Percentiles rank a stretch among this genome's conserved stretches.
Conservation (phyloP, 2,797 vertebrate genomes). For the Trachurus trachurus region DNA sequence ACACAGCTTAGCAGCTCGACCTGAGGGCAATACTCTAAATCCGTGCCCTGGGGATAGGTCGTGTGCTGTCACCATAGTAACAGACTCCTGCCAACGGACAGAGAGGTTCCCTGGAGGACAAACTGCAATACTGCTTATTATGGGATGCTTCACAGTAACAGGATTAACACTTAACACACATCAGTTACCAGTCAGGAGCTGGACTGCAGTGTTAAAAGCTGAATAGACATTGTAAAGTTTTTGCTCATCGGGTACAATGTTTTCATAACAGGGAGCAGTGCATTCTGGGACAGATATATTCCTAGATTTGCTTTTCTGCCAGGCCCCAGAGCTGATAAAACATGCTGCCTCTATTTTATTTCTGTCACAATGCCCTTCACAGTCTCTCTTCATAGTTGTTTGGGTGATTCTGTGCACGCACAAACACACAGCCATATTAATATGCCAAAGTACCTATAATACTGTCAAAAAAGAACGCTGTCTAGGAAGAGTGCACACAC, state of each 20-base stretch:
- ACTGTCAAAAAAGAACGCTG: slow-evolving; percentile 11
- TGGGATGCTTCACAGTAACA: slow-evolving; percentile 62
- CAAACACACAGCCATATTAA: slow-evolving; percentile 4
- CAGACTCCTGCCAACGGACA: slow-evolving; percentile 48
- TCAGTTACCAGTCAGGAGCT: slow-evolving; percentile 30
- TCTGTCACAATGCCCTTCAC: slow-evolving; percentile 45
- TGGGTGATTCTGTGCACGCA: neutral
- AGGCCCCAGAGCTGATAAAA: slow-evolving; percentile 36
- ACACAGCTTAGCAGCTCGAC: slow-evolving; percentile 55
- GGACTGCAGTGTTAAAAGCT: slow-evolving; percentile 24
- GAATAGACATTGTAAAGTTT: slow-evolving; percentile 31
- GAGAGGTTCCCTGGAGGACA: slow-evolving; percentile 60
- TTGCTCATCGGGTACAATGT: neutral
- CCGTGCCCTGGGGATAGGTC: slow-evolving; percentile 54
- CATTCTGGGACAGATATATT: slow-evolving; percentile 32
- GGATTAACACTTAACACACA: slow-evolving; percentile 56
- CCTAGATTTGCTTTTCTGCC: slow-evolving; percentile 30
- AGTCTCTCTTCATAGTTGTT: slow-evolving; percentile 24
- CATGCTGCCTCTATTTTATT: slow-evolving; percentile 21
- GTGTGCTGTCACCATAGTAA: slow-evolving; percentile 66
- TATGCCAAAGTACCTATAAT: neutral
- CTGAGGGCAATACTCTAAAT: slow-evolving; percentile 60
- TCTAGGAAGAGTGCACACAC: neutral
- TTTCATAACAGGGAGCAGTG: slow-evolving; percentile 18
- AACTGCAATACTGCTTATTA: slow-evolving; percentile 62